These are phyloP conservation scores for Symphodus melops DNA, from an alignment of 2,113 vertebrate genomes.

Conservation along the genomic window DNA sequence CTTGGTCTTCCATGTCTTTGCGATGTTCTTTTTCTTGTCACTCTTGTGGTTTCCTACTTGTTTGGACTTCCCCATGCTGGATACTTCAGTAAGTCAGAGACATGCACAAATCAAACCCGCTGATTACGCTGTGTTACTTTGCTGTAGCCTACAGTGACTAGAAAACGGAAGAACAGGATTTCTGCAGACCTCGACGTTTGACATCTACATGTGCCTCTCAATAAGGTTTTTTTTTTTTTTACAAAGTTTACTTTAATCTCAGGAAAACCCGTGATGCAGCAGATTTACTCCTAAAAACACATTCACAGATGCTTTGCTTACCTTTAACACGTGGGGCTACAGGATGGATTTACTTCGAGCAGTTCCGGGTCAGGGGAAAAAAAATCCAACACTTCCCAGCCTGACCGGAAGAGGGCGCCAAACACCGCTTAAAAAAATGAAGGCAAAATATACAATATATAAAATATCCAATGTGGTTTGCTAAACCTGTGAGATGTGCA, in stretches of 20 bases:
- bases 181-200: not conserved
- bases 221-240: not conserved
- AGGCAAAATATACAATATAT: no score
- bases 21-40: conserved; percentile 82
- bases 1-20: conserved; percentile 89
- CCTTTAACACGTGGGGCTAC: conserved; percentile 38
- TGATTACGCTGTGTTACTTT: no score
- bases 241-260: no score
- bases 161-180: not conserved
- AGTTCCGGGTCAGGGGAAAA: conserved; percentile 59
- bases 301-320: conserved; percentile 1
- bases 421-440: not conserved
- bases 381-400: accelerated
- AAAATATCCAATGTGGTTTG: no score
- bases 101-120: no score
- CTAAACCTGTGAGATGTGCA: no score
- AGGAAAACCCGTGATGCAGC: accelerated
- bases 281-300: not conserved
- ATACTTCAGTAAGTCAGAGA: not conserved
- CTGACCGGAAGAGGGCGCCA: conserved; percentile 22
- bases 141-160: not conserved
- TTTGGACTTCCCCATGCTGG: conserved; percentile 84
- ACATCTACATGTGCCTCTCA: not conserved
- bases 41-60: conserved; percentile 83
- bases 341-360: not conserved